Base-by-base conservation (phyloP, 2,888 invertebrate genomes). In the Eumacrocentrus americanus region DNA sequence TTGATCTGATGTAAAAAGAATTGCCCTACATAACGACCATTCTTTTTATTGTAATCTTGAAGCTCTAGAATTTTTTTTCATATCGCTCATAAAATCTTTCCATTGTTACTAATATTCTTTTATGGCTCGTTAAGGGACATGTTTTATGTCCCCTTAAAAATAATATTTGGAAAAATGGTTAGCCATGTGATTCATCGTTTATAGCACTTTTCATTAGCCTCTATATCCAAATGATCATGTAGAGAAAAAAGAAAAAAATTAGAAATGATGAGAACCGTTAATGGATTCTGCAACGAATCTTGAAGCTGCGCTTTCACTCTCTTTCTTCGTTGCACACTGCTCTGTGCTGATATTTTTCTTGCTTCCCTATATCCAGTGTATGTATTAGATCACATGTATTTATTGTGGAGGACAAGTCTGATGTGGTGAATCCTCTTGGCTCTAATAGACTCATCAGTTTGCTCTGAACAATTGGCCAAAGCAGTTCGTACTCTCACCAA, bases 281-380 rank as follows among this genome's bases (percentile, higher is more conserved):
- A 29, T 29, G 5, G 29, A 29, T 29, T 29, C 29, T 6, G 5
- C 29, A 29, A 29, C 29, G 9, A 29, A 9, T 29, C 29, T 29
- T 29, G 9, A 9, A 29, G 9, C n/a, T n/a, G 29, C 29, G 9
- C 29, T 29, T 29, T 29, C 29, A 22, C 12, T 46, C n/a, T 55
- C 23, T 57, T 60, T 35, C 34, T 59, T 44, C 53, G 16, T 35
- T 57, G 64, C 5, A 16, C 11, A 11, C 1, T 40, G 11, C n/a
- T n/a, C 18, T 3, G 51, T 76, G 74, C 20, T 55, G 62, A 5
- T 47, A 63, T 35, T 46, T 58, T 6, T 7, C 44, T 47, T 73
- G 72, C 1, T 51, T 2, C n/a, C 60, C 37, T 2, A 74, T 18
- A 25, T 77, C 75, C 1, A n/a, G n/a, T n/a, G n/a, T n/a, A n/a